phyloP scores from a whole-genome alignment of 2,797 vertebrate species.

The Typhlichthys eigenmanni region DNA sequence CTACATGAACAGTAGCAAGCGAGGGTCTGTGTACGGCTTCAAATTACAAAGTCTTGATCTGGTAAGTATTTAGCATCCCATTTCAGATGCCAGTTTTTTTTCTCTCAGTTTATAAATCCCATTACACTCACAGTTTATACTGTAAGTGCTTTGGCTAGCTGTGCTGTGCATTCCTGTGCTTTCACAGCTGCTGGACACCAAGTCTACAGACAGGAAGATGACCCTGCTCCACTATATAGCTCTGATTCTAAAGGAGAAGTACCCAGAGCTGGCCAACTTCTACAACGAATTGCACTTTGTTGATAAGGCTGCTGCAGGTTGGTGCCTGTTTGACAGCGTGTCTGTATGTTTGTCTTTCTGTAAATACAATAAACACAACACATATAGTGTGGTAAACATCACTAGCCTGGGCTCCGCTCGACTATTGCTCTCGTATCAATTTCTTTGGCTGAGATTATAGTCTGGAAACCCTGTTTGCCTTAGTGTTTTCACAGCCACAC shows the following conservation, averaged over 20 bases:
- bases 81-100: neutral
- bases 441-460: too few relatives aligned
- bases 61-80: slow-evolving; percentile 73
- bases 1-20: slow-evolving; percentile 99
- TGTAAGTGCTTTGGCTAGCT: slow-evolving; percentile 9
- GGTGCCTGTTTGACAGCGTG: slow-evolving; percentile 9
- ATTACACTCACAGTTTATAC: slow-evolving; percentile 1
- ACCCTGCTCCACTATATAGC: slow-evolving; percentile 96
- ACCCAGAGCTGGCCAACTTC: slow-evolving; percentile 89
- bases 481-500: too few relatives aligned
- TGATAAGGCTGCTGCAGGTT: slow-evolving; percentile 95
- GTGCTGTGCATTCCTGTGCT: slow-evolving; percentile 8
- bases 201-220: slow-evolving; percentile 96
- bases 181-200: slow-evolving; percentile 91
- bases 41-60: slow-evolving; percentile 96
- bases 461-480: too few relatives aligned
- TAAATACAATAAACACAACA: neutral
- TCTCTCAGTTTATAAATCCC: neutral
- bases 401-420: too few relatives aligned
- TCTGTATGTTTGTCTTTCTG: neutral
- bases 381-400: neutral
- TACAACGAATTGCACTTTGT: slow-evolving; percentile 94
- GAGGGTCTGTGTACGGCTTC: slow-evolving; percentile 95
- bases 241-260: slow-evolving; percentile 93
- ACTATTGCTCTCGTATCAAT: too few relatives aligned